Conservation (phyloP, 1,140 invertebrate species). For the Bombyx mori region ASM3026992v2 NC_085130.1:17529501-17530000, state of each 20-base stretch:
- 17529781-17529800: conserved; percentile 90
- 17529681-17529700: background rate
- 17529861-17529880: conserved; percentile 80
- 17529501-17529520: too few relatives aligned
- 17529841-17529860: conserved; percentile 79
- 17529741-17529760: conserved; percentile 76
- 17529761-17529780: conserved; percentile 90
- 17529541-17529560: too few relatives aligned
- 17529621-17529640: too few relatives aligned
- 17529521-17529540: too few relatives aligned
- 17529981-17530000: conserved; percentile 86
- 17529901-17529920: conserved; percentile 88
- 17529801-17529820: conserved; percentile 87
- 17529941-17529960: conserved; percentile 86
- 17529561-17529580: too few relatives aligned
- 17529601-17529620: too few relatives aligned
- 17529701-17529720: background rate
- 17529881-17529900: conserved; percentile 80
- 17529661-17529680: too few relatives aligned
- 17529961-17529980: conserved; percentile 84
- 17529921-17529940: conserved; percentile 89
- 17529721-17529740: too few relatives aligned
- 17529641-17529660: too few relatives aligned
- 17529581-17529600: too few relatives aligned
- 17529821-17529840: conserved; percentile 84